These are phyloP conservation scores for Perizoma flavofasciatum DNA, from an alignment of 2,888 invertebrate genomes.

Conservation along the genomic window DNA sequence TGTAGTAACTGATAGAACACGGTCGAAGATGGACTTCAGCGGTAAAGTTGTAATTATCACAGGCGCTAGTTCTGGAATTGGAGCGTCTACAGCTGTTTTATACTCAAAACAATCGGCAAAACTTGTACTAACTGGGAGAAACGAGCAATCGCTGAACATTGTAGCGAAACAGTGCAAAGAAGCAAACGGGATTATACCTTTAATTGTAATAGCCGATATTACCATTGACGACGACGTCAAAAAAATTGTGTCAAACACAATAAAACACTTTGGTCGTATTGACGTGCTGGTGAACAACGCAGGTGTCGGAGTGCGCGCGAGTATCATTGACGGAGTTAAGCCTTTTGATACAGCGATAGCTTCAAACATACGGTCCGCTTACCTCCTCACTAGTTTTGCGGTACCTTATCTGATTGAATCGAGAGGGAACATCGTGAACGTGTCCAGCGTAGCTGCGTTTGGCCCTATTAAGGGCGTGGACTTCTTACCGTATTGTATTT, in stretches of 20 bases:
- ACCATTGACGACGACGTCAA: slow-evolving; percentile 87
- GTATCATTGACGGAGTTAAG: slow-evolving; percentile 91
- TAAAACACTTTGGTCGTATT: slow-evolving; percentile 86
- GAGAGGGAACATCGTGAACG: slow-evolving; percentile 94
- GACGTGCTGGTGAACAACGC: slow-evolving; percentile 94
- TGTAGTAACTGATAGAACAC: slow-evolving; percentile 40
- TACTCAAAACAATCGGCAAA: slow-evolving; percentile 87
- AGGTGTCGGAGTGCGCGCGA: slow-evolving; percentile 89
- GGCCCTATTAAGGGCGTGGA: slow-evolving; percentile 84
- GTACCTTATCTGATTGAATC: slow-evolving; percentile 91
- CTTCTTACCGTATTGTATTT: slow-evolving; percentile 94
- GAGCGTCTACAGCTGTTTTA: slow-evolving; percentile 86
- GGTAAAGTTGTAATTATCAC: slow-evolving; percentile 86
- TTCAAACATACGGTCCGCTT: slow-evolving; percentile 90
- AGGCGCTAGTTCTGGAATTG: slow-evolving; percentile 90
- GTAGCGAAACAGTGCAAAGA: slow-evolving; percentile 84
- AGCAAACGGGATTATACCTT: slow-evolving; percentile 70
- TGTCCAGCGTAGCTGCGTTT: slow-evolving; percentile 95
- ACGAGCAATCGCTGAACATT: slow-evolving; percentile 85
- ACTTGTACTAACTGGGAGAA: slow-evolving; percentile 87
- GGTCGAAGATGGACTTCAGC: slow-evolving; percentile 78
- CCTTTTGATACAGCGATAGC: slow-evolving; percentile 94
- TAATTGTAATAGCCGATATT: slow-evolving; percentile 86
- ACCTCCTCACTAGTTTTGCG: slow-evolving; percentile 91
- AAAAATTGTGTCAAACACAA: slow-evolving; percentile 86